These are phyloP conservation scores for Geodia barretti DNA, from an alignment of 37 sponge, comb jelly and placozoan genomes.

Conservation along the genomic window DNA sequence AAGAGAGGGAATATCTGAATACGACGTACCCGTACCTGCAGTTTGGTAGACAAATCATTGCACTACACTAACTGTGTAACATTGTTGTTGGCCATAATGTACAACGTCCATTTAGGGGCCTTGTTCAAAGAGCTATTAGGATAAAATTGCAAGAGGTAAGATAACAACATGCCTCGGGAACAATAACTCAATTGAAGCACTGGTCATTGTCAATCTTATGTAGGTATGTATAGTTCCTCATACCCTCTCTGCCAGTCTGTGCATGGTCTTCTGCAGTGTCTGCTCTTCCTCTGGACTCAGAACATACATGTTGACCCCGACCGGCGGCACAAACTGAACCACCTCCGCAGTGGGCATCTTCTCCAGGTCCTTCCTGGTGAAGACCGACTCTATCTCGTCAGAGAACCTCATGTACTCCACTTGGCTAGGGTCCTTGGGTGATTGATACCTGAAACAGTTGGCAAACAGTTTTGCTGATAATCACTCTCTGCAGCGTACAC, in stretches of 20 bases:
- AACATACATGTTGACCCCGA: slow-evolving; percentile 26
- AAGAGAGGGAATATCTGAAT: slow-evolving; percentile 87
- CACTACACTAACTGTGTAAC: too few relatives aligned
- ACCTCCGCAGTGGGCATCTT: slow-evolving; percentile 68
- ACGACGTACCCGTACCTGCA: slow-evolving; percentile 78
- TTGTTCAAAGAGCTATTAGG: too few relatives aligned
- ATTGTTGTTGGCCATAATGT: too few relatives aligned
- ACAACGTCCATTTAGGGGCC: too few relatives aligned
- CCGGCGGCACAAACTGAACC: slow-evolving; percentile 30
- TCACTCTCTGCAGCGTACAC: too few relatives aligned
- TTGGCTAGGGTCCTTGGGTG: slow-evolving; percentile 24
- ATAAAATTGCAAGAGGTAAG: too few relatives aligned
- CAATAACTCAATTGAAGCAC: too few relatives aligned
- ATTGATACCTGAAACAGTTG: slow-evolving; percentile 40
- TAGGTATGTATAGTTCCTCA: too few relatives aligned
- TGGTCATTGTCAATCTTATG: too few relatives aligned
- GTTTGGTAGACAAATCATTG: neutral
- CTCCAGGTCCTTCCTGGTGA: slow-evolving; percentile 78
- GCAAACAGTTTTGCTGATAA: too few relatives aligned
- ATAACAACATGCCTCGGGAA: too few relatives aligned
- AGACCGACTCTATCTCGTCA: slow-evolving; percentile 85
- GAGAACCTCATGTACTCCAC: slow-evolving; percentile 74
- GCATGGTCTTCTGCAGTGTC: slow-evolving; percentile 49
- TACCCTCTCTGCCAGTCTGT: slow-evolving; percentile 78
- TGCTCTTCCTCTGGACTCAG: slow-evolving; percentile 57